Evolutionary conservation across 2,113 vertebrate genomes (phyloP), one percentile per base, ranked within the genome.

Genomic region (Cepphus grylle): DNA sequence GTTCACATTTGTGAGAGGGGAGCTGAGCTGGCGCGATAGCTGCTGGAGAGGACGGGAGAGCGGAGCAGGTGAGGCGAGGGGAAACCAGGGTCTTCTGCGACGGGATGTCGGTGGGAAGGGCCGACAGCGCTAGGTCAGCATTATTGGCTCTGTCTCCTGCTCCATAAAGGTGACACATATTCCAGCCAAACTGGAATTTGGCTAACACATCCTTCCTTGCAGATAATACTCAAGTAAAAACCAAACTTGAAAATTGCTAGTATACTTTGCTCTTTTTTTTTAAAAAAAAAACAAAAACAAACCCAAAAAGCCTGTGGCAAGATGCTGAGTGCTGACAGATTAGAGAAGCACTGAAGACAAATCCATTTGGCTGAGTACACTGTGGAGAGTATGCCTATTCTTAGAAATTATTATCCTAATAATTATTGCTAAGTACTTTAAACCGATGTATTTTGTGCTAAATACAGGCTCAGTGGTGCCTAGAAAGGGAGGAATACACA

Each of bases 61-160:
- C 0, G 0, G 17, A n/a, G 56, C 0, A 2, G 42, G 34, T 1
- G 1, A 34, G 30, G 16, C 18, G 29, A 27, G 62, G 55, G 40
- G 11, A 81, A 69, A 8, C 14, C 4, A 32, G 42, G 19, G 59
- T 67, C 89, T 63, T 79, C 56, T 67, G 56, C 0, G 0, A 42
- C 0, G 5, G 25, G 22, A 7, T 16, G 13, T 42, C 0, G 0
- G 1, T 53, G 72, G 42, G 32, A 83, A 36, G 67, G 45, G 67
- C 26, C 1, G 5, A 30, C 56, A 23, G n/a, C 0, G 0, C 80
- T 81, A 76, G 83, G 40, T 90, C 76, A 90, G 76, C 47, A 2
- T 49, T 79, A 9, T 40, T 50, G 38, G 23, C 61, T 59, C 14
- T 8, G 5, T 38, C 45, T 86, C 25, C 19, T 0, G 0, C 59